These are phyloP conservation scores for Pachyramphus minor DNA, from an alignment of 2,113 vertebrate genomes.

Conservation along the genomic window DNA sequence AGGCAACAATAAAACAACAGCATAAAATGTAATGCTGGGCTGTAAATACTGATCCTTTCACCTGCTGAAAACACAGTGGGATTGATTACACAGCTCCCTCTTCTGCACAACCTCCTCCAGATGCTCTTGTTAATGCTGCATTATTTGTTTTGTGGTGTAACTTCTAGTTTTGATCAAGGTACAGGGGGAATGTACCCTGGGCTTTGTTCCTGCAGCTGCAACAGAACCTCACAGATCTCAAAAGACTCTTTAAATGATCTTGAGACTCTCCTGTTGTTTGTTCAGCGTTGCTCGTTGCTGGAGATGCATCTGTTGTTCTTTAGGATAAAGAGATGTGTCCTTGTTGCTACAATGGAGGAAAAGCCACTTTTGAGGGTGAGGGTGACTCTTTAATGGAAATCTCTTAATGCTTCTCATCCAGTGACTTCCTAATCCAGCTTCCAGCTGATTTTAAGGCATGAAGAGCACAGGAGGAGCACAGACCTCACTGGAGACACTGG, in stretches of 20 bases:
- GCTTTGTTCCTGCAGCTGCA: neutral
- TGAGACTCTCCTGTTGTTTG: neutral
- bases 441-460: neutral
- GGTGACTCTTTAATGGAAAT: neutral
- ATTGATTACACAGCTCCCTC: neutral
- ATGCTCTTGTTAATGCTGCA: neutral
- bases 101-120: neutral
- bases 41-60: neutral
- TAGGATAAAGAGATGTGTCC: neutral
- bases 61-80: neutral
- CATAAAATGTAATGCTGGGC: neutral
- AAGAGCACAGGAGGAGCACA: neutral
- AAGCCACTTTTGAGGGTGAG: neutral
- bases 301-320: neutral
- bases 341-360: neutral
- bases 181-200: accelerated
- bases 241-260: neutral
- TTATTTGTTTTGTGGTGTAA: neutral
- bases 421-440: neutral
- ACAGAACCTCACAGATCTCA: neutral
- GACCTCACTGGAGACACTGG: neutral
- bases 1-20: neutral
- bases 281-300: neutral
- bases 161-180: neutral
- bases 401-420: neutral